Evolutionary conservation across 2,888 invertebrate genomes (phyloP).

Genomic region (Synergus laeviventris): DNA sequence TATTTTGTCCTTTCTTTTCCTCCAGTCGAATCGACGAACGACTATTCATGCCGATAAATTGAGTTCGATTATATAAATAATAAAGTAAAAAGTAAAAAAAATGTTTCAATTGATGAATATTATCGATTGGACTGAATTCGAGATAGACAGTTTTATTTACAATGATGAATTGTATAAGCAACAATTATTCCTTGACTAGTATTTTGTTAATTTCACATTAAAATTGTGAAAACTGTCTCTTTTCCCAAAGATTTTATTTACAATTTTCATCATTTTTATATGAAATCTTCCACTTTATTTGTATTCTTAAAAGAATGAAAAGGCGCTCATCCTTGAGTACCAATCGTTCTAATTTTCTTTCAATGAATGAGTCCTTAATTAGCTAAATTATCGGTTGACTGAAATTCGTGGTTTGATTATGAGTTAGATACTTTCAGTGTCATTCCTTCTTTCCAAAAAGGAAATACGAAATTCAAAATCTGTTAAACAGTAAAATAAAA

Average conservation of each 20-base stretch:
- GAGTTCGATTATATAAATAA: neutral
- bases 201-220: conserved; percentile 9
- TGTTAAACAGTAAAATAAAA: too few species aligned
- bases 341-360: neutral
- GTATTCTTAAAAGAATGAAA: conserved; percentile 1
- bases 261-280: neutral
- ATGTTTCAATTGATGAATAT: neutral
- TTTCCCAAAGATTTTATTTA: neutral
- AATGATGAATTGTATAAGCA: conserved; percentile 20
- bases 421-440: neutral
- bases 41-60: neutral
- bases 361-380: neutral
- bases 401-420: neutral
- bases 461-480: neutral
- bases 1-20: conserved; percentile 4
- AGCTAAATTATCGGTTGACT: neutral
- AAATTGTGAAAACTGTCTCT: neutral
- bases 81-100: neutral
- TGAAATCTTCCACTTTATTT: neutral
- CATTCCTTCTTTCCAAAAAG: neutral
- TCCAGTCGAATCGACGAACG: neutral
- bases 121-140: conserved; percentile 1
- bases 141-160: conserved; percentile 23
- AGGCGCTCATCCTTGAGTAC: neutral
- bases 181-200: conserved; percentile 11